Percentiles rank a stretch among this genome's conserved stretches.
Evolutionary conservation across 2,113 vertebrate species (phyloP).

Genomic region (Thryonomys swinderianus): DNA sequence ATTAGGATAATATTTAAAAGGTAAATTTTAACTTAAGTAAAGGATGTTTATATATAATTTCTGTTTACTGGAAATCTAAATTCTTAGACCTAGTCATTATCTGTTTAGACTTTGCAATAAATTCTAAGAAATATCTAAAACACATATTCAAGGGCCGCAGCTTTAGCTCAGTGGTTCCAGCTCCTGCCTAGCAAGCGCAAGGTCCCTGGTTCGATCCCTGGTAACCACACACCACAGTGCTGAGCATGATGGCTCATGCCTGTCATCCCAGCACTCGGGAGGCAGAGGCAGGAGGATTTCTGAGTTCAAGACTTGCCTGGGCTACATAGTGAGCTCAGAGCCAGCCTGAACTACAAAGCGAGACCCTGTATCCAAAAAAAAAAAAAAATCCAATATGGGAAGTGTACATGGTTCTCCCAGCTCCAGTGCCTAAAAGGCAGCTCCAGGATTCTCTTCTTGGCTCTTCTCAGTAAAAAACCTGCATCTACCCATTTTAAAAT

Average conservation of each 20-base stretch:
- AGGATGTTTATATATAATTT: slow-evolving; percentile 34
- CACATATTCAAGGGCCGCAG: no score
- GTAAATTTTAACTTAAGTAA: slow-evolving; percentile 45
- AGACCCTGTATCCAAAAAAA: no score
- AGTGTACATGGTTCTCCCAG: not conserved
- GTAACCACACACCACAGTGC: no score
- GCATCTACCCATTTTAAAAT: not conserved
- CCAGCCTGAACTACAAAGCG: no score
- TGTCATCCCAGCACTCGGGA: no score
- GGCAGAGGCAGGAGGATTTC: no score
- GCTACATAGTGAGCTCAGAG: no score
- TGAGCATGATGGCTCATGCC: no score
- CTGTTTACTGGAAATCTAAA: slow-evolving; percentile 34
- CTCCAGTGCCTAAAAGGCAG: not conserved
- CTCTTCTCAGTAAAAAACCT: not conserved
- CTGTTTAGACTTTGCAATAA: not conserved
- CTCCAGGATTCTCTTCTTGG: not conserved
- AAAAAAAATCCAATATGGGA: slow-evolving; percentile 12
- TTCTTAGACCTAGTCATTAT: not conserved
- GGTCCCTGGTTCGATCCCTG: no score
- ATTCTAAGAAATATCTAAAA: slow-evolving; percentile 9
- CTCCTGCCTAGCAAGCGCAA: no score
- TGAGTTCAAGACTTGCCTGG: no score
- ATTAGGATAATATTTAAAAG: slow-evolving; percentile 34
- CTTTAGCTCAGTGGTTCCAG: no score